These are phyloP conservation scores for Fulmarus glacialis DNA, from an alignment of 2,113 vertebrate species.

Conservation along the genomic window DNA sequence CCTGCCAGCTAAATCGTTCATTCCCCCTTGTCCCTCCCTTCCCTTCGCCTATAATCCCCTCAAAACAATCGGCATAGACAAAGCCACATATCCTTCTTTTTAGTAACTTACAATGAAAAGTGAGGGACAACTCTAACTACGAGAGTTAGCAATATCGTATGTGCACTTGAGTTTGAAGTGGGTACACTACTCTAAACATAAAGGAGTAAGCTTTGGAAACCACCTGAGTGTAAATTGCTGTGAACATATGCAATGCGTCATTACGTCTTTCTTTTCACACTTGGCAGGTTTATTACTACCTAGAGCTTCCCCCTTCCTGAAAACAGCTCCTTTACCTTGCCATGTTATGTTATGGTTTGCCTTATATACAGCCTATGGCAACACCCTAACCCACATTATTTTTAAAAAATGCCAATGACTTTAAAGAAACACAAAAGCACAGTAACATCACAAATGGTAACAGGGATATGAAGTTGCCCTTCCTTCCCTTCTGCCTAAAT, in stretches of 20 bases:
- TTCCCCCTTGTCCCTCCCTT: neutral
- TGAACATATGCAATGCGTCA: neutral
- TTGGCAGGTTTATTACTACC: neutral
- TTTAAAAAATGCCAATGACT: neutral
- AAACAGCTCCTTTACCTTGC: neutral
- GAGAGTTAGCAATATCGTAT: neutral
- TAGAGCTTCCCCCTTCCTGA: neutral
- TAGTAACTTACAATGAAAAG: neutral
- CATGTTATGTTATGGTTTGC: neutral
- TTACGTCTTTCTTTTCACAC: neutral
- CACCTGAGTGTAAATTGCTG: neutral
- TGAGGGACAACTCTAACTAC: neutral
- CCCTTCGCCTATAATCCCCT: neutral
- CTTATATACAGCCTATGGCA: neutral
- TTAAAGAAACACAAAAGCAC: neutral
- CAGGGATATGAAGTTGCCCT: neutral
- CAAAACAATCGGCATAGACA: neutral
- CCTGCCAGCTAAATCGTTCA: neutral
- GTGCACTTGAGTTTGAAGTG: neutral
- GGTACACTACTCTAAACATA: neutral
- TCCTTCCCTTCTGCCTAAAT: neutral
- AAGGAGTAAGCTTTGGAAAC: neutral
- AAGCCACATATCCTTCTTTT: neutral
- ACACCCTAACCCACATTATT: rapidly evolving
- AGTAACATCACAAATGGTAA: neutral